Evolutionary conservation across 2,797 vertebrate species (phyloP).

Genomic region (Sebastiscus tertius): DNA sequence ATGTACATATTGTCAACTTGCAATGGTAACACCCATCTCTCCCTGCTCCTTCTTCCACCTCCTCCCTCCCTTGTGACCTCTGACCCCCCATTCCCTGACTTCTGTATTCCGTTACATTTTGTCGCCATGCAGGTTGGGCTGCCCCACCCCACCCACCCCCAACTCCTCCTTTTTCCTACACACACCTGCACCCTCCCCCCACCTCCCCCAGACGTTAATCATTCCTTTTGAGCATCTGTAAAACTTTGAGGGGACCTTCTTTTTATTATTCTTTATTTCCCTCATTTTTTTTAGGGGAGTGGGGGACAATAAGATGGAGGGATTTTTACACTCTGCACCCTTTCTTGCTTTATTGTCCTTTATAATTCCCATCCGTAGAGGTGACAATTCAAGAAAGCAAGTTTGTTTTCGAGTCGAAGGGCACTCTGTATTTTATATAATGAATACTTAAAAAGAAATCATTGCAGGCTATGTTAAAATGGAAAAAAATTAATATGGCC

Average conservation of each 20-base stretch:
- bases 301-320: constrained; percentile 55
- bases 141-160: constrained; percentile 30
- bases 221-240: constrained; percentile 86
- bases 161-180: not conserved
- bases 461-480: constrained; percentile 85
- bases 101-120: constrained; percentile 42
- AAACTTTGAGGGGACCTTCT: constrained; percentile 75
- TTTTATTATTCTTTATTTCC: constrained; percentile 22
- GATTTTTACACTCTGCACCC: constrained; percentile 71
- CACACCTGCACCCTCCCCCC: constrained; percentile 85
- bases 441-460: constrained; percentile 85
- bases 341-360: constrained; percentile 65
- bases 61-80: constrained; percentile 20
- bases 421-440: constrained; percentile 84
- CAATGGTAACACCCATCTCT: constrained; percentile 84
- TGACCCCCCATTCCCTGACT: constrained; percentile 18
- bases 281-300: constrained; percentile 41
- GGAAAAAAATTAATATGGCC: constrained; percentile 79
- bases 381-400: constrained; percentile 66
- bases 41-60: constrained; percentile 38
- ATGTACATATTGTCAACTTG: constrained; percentile 95
- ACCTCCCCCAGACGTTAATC: constrained; percentile 83
- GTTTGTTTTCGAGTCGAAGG: constrained; percentile 62
- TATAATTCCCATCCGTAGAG: constrained; percentile 57
- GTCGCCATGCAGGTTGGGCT: constrained; percentile 71